A percentile compares a stretch with the other conserved stretches of the same genome.
Evolutionary conservation across 2,113 vertebrate genomes (phyloP).

Genomic region (Polypterus senegalus): DNA sequence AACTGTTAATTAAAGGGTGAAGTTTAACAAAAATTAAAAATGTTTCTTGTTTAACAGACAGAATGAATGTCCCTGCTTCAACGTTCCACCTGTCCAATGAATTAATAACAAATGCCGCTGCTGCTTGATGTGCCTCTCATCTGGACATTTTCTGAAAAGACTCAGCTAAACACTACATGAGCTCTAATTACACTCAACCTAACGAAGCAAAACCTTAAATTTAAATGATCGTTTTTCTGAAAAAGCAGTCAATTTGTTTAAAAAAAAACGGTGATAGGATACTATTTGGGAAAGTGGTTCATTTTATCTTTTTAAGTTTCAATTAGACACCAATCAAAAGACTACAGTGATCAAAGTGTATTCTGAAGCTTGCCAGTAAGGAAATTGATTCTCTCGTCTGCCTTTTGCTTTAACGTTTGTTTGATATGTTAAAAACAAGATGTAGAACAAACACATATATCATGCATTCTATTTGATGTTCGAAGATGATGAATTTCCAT

Average conservation of each 20-base stretch:
- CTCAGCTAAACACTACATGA: no score
- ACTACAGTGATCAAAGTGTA: constrained; percentile 19
- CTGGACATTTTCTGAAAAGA: no score
- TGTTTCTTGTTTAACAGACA: no score
- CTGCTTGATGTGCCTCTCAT: no score
- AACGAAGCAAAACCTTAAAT: constrained; percentile 18
- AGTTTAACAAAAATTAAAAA: no score
- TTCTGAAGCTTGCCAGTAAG: constrained; percentile 12
- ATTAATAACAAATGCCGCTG: no score
- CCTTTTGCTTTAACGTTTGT: neutral
- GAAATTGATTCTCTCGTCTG: constrained; percentile 8
- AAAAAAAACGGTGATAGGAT: constrained; percentile 5
- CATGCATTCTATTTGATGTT: constrained; percentile 6
- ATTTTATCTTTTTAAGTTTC: constrained; percentile 18
- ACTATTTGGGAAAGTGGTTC: constrained; percentile 13
- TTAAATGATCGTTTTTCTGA: constrained; percentile 14
- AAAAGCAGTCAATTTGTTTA: constrained; percentile 21
- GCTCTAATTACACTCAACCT: no score
- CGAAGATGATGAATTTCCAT: neutral
- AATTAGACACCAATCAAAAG: constrained; percentile 20
- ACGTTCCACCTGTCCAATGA: no score
- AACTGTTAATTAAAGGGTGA: no score
- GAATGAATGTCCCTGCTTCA: no score
- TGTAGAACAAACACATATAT: constrained; percentile 1
- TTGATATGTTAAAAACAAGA: constrained; percentile 8